Evolutionary conservation across 2,113 vertebrate genomes (phyloP).

Genomic region (Xenus cinereus): DNA sequence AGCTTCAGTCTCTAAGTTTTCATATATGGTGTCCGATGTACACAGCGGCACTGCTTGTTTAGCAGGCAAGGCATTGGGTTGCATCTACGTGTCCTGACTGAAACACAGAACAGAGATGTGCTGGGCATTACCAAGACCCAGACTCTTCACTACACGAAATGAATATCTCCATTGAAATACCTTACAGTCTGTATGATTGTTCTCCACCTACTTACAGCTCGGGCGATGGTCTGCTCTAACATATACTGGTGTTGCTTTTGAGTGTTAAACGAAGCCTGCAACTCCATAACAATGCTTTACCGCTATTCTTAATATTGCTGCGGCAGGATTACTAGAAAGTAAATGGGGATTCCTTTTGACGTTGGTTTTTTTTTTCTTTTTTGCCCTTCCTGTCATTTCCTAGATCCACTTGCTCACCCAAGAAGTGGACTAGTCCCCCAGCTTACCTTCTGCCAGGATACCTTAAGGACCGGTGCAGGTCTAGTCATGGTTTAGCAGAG

Average conservation of each 20-base stretch:
- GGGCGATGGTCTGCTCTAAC: not conserved
- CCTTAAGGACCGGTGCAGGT: not conserved
- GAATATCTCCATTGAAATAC: not conserved
- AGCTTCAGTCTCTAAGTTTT: not conserved
- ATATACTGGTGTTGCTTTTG: not conserved
- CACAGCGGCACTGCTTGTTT: not conserved
- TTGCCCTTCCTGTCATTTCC: not conserved
- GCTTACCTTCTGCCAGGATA: not conserved
- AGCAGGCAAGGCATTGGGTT: not conserved
- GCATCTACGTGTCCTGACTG: not conserved
- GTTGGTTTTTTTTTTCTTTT: not conserved
- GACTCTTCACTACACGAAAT: not conserved
- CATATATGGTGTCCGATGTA: not conserved
- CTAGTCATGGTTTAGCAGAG: not conserved
- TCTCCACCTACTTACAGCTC: not conserved
- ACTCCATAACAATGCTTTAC: not conserved
- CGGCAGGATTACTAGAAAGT: not conserved
- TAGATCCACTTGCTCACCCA: not conserved
- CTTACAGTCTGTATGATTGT: not conserved
- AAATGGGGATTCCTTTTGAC: not conserved
- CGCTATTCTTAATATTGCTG: not conserved
- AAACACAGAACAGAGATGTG: not conserved
- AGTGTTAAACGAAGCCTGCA: not conserved
- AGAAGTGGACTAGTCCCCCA: not conserved
- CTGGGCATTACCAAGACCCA: not conserved